These are phyloP conservation scores for Micronycteris hirsuta DNA, from an alignment of 2,113 vertebrate species.

Conservation along the genomic window DNA sequence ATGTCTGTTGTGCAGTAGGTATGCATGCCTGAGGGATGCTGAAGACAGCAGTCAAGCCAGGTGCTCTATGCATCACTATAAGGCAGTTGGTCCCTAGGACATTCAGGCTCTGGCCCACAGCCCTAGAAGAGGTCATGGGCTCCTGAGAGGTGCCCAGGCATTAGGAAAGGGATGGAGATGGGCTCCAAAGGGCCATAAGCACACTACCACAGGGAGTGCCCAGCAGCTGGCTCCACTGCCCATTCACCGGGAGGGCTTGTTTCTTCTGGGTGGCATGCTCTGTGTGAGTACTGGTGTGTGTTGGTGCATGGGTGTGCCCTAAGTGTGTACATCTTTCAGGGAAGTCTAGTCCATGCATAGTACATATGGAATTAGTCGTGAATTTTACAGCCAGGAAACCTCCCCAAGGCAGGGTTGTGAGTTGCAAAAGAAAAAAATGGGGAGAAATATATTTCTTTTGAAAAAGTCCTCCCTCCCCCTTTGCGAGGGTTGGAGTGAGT, in stretches of 20 bases:
- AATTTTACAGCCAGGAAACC: conserved; percentile 11
- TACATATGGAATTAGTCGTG: not conserved
- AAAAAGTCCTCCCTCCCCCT: conserved; percentile 46
- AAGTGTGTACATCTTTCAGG: not conserved
- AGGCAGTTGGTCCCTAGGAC: not conserved
- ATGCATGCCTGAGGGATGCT: not conserved
- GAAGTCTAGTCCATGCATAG: not conserved
- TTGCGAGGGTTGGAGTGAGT: not conserved
- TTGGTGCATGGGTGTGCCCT: not conserved
- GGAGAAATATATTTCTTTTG: conserved; percentile 20
- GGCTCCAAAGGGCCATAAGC: not conserved
- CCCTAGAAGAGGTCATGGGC: not conserved
- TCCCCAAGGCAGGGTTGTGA: not conserved
- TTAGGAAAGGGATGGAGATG: not conserved
- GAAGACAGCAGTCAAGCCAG: not conserved
- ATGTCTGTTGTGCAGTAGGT: not conserved
- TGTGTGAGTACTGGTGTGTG: not conserved
- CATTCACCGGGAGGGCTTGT: not conserved
- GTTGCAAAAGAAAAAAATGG: not conserved
- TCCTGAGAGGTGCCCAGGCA: not conserved
- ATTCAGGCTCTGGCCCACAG: not conserved
- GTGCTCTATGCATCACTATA: not conserved
- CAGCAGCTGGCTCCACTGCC: not conserved
- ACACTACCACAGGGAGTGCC: not conserved
- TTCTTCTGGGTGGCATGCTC: not conserved